Evolutionary conservation across 2,797 vertebrate species (phyloP).

Genomic region (Crenuchus spilurus): DNA sequence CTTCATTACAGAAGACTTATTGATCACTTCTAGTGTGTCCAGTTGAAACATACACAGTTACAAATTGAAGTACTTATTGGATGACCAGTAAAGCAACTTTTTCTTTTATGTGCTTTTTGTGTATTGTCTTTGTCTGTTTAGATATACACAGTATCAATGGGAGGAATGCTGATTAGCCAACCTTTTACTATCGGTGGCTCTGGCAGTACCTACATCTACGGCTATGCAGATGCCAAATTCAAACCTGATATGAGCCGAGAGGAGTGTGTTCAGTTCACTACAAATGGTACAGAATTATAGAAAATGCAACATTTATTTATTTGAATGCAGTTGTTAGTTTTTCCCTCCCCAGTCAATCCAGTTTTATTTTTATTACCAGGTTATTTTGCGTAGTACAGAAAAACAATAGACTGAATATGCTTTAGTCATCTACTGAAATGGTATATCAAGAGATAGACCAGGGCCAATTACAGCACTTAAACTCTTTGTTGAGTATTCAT

Average conservation of each 20-base stretch:
- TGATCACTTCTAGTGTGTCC: too few relatives aligned
- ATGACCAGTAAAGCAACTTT: too few relatives aligned
- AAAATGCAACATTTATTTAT: background rate
- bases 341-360: background rate
- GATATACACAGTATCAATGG: conserved; percentile 78
- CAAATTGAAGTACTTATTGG: too few relatives aligned
- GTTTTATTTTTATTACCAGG: too few relatives aligned
- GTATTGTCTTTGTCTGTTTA: conserved; percentile 32
- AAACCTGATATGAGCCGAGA: conserved; percentile 82
- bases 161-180: conserved; percentile 82
- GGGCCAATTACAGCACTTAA: too few relatives aligned
- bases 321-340: background rate
- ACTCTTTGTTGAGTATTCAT: too few relatives aligned
- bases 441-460: too few relatives aligned
- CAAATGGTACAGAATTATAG: conserved; percentile 74
- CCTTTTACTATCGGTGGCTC: conserved; percentile 83
- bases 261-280: conserved; percentile 81
- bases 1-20: too few relatives aligned
- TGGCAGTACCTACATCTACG: conserved; percentile 85
- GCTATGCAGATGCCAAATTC: conserved; percentile 84
- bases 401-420: too few relatives aligned
- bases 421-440: too few relatives aligned
- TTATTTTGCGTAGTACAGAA: too few relatives aligned
- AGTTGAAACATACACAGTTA: too few relatives aligned
- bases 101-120: background rate